phyloP scores from a whole-genome alignment of 2,888 invertebrate genomes.

The Gnatocerus cornutus region DNA sequence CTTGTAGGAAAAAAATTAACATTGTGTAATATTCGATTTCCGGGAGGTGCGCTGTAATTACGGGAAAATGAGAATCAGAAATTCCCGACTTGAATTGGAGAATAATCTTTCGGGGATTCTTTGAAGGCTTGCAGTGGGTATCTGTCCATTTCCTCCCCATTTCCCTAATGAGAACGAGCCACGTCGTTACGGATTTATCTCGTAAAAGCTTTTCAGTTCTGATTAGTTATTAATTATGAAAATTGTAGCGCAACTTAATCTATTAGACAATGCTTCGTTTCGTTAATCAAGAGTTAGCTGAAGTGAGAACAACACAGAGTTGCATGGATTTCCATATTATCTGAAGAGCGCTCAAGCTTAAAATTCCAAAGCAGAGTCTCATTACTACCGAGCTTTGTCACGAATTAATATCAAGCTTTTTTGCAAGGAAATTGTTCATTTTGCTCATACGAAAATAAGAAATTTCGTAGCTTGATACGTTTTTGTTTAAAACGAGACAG shows the following conservation, averaged over 20 bases:
- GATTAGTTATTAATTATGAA: slow-evolving; percentile 47
- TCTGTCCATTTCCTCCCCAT: too few species aligned
- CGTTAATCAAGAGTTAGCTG: slow-evolving; percentile 46
- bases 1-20: too few species aligned
- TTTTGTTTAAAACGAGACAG: slow-evolving; percentile 65
- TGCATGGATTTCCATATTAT: slow-evolving; percentile 50
- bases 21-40: too few species aligned
- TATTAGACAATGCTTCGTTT: slow-evolving; percentile 44
- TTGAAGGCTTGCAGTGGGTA: too few species aligned
- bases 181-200: not conserved
- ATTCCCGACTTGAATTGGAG: too few species aligned
- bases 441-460: slow-evolving; percentile 58
- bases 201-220: slow-evolving; percentile 18
- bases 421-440: slow-evolving; percentile 22
- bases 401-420: slow-evolving; percentile 34
- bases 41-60: too few species aligned
- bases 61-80: too few species aligned
- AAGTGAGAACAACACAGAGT: slow-evolving; percentile 43
- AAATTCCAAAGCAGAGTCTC: slow-evolving; percentile 45
- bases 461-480: slow-evolving; percentile 63
- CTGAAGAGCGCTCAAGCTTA: slow-evolving; percentile 47
- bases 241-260: slow-evolving; percentile 43
- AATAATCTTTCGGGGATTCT: too few species aligned
- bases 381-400: slow-evolving; percentile 32
- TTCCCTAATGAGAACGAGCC: too few species aligned